Base-by-base conservation (phyloP, 2,888 invertebrate genomes). In the Troilus luridus region DNA sequence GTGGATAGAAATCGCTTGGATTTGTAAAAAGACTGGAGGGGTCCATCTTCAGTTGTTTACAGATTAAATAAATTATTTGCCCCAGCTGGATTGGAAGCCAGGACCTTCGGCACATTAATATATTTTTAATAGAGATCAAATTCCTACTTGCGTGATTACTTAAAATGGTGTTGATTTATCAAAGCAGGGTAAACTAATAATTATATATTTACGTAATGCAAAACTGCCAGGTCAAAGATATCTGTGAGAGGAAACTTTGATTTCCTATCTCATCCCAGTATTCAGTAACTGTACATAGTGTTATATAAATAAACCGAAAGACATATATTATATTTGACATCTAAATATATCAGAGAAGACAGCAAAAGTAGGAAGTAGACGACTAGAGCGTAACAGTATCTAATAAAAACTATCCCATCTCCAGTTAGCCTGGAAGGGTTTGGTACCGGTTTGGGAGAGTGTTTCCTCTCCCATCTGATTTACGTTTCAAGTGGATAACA, bases 311-410 rank as follows among this genome's bases (percentile, higher is more conserved):
- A 67, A 24, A 67, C 24, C 24, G 24, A 67, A 67, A 24, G 67
- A 24, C 24, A 67, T 24, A 67, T 67, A 24, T 24, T 67, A 24
- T 67, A 24, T 67, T 67, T 11, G 24, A 14, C 3, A 67, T 24
- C 67, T 67, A 67, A 67, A 67, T 67, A 67, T 24, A 67, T 67
- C 67, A 67, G 24, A 67, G 67, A 67, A 67, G 67, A 24, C 67
- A 67, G 67, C 11, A 67, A 14, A 11, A 67, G 24, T 7, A 67
- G 67, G 67, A 67, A 64, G 64, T 64, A 64, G 10, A 8, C 24
- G 14, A 67, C 12, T 11, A 14, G 60, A 17, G 67, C 12, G 67
- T 67, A 24, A 24, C n/a, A 12, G 24, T 27, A 24, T 24, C 67
- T n/a, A 24, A 67, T 67, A 67, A 67, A 67, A 67, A 67, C 24